Evolutionary conservation across 2,113 vertebrate species (phyloP).

Genomic region (Quiscalus mexicanus): DNA sequence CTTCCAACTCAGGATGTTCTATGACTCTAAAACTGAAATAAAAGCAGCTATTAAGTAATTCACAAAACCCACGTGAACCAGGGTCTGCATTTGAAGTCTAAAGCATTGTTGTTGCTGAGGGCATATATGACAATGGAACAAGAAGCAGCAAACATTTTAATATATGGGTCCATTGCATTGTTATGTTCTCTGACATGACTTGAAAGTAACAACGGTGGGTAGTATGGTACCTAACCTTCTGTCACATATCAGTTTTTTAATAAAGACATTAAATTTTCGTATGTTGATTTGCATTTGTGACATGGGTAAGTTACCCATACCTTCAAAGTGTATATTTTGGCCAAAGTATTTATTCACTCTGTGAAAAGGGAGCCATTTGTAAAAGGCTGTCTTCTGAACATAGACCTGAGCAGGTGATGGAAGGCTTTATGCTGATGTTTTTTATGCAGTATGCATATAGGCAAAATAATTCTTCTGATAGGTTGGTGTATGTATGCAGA

Average conservation of each 20-base stretch:
- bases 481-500: background rate
- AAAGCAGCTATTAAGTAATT: background rate
- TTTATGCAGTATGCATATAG: background rate
- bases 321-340: background rate
- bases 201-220: background rate
- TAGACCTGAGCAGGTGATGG: background rate
- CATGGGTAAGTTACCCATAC: background rate
- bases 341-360: background rate
- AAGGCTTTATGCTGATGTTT: background rate
- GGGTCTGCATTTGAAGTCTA: background rate
- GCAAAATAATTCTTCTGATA: background rate
- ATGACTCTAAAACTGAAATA: background rate
- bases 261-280: background rate
- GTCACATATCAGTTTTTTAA: background rate
- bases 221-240: background rate
- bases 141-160: background rate
- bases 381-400: background rate
- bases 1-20: background rate
- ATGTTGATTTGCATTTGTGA: background rate
- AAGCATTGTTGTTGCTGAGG: background rate
- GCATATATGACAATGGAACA: fast-evolving
- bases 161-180: background rate
- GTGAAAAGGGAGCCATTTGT: background rate
- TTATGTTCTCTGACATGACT: background rate
- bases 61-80: background rate